Evolutionary conservation across 64 coral and sea anemone genomes (phyloP), one percentile per base, ranked within the genome.

Genomic region (Pocillopora verrucosa): DNA sequence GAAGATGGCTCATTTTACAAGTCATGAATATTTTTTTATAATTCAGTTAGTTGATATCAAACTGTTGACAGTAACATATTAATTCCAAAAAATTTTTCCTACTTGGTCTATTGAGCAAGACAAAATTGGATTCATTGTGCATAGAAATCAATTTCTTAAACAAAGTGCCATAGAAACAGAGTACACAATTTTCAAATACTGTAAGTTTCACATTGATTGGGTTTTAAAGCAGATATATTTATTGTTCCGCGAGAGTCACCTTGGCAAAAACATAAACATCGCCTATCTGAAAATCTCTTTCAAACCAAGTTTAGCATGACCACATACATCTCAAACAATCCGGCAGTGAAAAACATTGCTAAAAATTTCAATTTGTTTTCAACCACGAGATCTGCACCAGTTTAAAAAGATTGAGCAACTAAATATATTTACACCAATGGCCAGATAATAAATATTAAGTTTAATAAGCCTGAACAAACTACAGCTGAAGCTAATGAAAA

Each of bases 121-220:
- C 19, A 0, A 83, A 6, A 70, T 11, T 15, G 7, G 70, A 58
- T 12, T n/a, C 24, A 56, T 13, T 85, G 56, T 57, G 34, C 64
- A n/a, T 15, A 62, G 17, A 34, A 65, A 34, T 36, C 17, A 65
- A 82, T 11, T n/a, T 20, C 2, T 80, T 30, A 84, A 20, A 82
- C 25, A 14, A 61, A 82, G 35, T 64, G 17, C 38, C 81, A 69
- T 70, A 56, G 81, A 51, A 72, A 85, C 82, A 72, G n/a, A 72
- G 13, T 11, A 57, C 64, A 16, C 0, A 24, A 77, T 77, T 56
- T 70, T 51, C 7, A 51, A 51, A 51, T 51, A 51, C 41, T 4
- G 7, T 11, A 26, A 11, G 69, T 73, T 73, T 73, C 22, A 73
- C n/a, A 22, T 4, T 56, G 16, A 80, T 56, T 24, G 17, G 58